Percentiles rank a stretch among this genome's conserved stretches.
phyloP scores from a whole-genome alignment of 2,797 vertebrate species.

The Stomatorhinus walkeri region DNA sequence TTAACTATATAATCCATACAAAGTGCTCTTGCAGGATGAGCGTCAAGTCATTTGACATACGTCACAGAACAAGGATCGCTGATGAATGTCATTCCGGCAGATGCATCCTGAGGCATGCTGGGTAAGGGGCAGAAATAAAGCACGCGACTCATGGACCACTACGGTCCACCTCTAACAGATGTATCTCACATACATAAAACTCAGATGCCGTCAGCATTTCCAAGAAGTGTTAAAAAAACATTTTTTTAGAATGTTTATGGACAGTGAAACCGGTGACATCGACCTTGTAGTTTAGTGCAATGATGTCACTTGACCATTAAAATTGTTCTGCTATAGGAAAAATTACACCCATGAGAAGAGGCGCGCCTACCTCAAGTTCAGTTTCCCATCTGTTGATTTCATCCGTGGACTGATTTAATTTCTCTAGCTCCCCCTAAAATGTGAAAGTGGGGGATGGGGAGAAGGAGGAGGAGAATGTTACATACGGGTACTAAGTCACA shows the following conservation, averaged over 20 bases:
- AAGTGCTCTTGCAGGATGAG: background rate
- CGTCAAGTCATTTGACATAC: background rate
- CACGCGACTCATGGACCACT: background rate
- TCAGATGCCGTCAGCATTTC: background rate
- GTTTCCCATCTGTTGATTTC: slow-evolving; percentile 93
- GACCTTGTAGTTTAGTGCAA: background rate
- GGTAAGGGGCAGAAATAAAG: background rate
- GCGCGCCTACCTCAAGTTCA: slow-evolving; percentile 82
- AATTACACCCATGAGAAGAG: background rate
- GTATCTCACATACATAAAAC: background rate
- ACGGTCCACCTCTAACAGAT: background rate
- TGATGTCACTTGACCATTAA: slow-evolving; percentile 2
- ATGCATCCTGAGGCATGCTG: background rate
- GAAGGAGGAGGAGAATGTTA: slow-evolving; percentile 6
- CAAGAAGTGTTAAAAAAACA: background rate
- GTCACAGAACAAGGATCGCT: background rate
- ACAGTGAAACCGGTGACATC: background rate
- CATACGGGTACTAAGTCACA: background rate
- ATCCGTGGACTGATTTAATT: slow-evolving; percentile 93
- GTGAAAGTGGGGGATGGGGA: background rate
- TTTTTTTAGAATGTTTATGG: background rate
- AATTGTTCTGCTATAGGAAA: slow-evolving; percentile 12
- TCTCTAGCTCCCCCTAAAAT: slow-evolving; percentile 86
- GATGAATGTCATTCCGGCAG: background rate
- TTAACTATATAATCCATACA: background rate